Percentiles rank a stretch among this genome's conserved stretches.
These are phyloP conservation scores for Julus scandinavius DNA, from an alignment of 2,888 invertebrate species.

Conservation along the genomic window DNA sequence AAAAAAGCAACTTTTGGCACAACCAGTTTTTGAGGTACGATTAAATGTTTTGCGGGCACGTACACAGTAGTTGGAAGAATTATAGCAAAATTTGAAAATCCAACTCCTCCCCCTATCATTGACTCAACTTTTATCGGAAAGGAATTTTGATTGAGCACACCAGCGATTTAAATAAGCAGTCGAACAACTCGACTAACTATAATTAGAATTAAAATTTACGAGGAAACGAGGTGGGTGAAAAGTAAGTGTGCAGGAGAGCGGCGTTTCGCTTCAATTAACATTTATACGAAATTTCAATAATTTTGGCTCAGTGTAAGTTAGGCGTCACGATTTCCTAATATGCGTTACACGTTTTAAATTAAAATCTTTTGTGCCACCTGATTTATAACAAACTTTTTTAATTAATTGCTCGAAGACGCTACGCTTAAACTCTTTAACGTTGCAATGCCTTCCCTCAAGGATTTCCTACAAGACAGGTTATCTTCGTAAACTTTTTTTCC, in stretches of 20 bases:
- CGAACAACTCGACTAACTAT: slow-evolving; percentile 28
- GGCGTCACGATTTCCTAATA: slow-evolving; percentile 37
- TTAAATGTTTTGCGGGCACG: slow-evolving; percentile 24
- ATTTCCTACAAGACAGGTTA: neutral
- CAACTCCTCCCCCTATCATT: slow-evolving; percentile 46
- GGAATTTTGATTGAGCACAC: slow-evolving; percentile 33
- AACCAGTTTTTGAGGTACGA: slow-evolving; percentile 21
- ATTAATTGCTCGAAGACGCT: neutral
- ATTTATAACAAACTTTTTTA: slow-evolving; percentile 22
- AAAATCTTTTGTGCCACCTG: slow-evolving; percentile 38
- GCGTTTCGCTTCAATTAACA: slow-evolving; percentile 34
- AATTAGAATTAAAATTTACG: slow-evolving; percentile 46
- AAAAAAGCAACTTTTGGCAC: neutral
- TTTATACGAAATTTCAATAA: slow-evolving; percentile 35
- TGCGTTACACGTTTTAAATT: slow-evolving; percentile 39
- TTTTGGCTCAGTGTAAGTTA: neutral
- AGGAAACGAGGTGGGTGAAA: slow-evolving; percentile 25
- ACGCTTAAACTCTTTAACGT: neutral
- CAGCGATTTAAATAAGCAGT: slow-evolving; percentile 30
- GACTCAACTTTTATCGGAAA: slow-evolving; percentile 17
- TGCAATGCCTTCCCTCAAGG: neutral
- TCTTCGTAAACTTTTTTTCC: neutral
- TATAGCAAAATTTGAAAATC: slow-evolving; percentile 6
- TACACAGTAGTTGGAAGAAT: slow-evolving; percentile 39
- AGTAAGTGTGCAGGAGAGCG: neutral